Evolutionary conservation across 2,113 vertebrate genomes (phyloP), one percentile per base, ranked within the genome.

Genomic region (Bubo blakistoni): DNA sequence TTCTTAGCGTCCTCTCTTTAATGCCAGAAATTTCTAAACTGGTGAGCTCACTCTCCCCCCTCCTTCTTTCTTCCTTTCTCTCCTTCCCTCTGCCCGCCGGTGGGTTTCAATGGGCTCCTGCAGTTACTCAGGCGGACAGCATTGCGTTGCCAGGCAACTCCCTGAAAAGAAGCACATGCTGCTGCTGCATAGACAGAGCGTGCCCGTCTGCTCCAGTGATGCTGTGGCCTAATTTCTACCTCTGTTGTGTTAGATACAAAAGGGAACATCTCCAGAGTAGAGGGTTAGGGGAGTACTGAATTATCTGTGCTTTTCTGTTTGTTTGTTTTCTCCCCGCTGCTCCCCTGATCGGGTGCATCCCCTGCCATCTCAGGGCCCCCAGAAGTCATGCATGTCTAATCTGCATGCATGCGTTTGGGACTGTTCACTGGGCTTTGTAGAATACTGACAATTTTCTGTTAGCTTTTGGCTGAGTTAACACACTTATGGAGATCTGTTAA

Each of bases 101-200:
- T 72, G 77, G 55, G 34, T 89, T 88, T 97, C 97, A 94, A 97
- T 96, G 96, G 94, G 96, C 79, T 97, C 95, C 94, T 69, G 85
- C 94, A 54, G 96, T 59, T 96, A 40, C 93, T 94, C 81, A 47
- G 95, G 95, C 96, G 66, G 95, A 94, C 95, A 96, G 98, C 97
- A 97, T 98, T 97, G 65, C 47, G 98, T 98, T 98, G 95, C 98
- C 94, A 18, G n/a, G 98, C 97, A 97, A 98, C 98, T 71, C 86
- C 32, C 93, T 55, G 88, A 92, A 91, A 92, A 80, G 94, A 58
- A 86, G 95, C 96, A 77, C 97, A 73, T 86, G 92, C 86, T 81
- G 96, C 97, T 79, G 96, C 96, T 47, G 85, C 94, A 58, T 65
- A 92, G 96, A 96, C 96, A 96, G 94, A 95, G 97, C 96, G 54